Percentiles rank a stretch among this genome's conserved stretches.
These are phyloP conservation scores for Myotis yumanensis DNA, from an alignment of 2,113 vertebrate species.

Conservation along the genomic window DNA sequence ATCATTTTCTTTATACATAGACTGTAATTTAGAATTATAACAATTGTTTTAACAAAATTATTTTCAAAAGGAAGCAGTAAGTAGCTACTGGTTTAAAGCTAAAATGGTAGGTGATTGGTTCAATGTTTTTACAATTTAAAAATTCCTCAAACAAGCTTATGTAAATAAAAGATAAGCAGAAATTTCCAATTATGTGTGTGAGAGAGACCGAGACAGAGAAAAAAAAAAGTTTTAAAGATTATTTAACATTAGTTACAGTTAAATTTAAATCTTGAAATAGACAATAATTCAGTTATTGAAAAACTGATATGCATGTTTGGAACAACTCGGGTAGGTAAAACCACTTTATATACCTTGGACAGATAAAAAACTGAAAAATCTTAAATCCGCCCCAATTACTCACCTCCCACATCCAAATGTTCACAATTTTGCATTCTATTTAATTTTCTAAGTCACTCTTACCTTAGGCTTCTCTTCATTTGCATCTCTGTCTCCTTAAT, in stretches of 20 bases:
- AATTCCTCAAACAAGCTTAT: neutral
- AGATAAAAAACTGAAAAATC: neutral
- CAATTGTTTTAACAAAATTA: neutral
- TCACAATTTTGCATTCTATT: neutral
- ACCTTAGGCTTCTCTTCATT: neutral
- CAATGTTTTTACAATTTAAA: neutral
- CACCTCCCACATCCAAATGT: neutral
- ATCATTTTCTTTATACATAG: neutral
- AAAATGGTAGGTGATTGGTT: neutral
- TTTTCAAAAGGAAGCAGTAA: constrained; percentile 30
- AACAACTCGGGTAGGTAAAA: neutral
- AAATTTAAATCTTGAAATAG: constrained; percentile 23
- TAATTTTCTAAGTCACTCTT: neutral
- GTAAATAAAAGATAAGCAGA: neutral
- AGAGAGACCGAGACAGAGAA: neutral
- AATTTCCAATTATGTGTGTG: neutral
- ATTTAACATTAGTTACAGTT: neutral
- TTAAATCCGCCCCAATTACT: neutral
- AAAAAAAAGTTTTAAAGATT: neutral
- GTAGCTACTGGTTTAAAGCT: neutral
- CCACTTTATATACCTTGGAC: neutral
- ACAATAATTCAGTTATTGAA: neutral
- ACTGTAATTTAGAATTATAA: neutral
- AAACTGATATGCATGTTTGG: neutral
- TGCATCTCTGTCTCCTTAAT: neutral